These are phyloP conservation scores for Timandra comae DNA, from an alignment of 2,888 invertebrate species.

Conservation along the genomic window DNA sequence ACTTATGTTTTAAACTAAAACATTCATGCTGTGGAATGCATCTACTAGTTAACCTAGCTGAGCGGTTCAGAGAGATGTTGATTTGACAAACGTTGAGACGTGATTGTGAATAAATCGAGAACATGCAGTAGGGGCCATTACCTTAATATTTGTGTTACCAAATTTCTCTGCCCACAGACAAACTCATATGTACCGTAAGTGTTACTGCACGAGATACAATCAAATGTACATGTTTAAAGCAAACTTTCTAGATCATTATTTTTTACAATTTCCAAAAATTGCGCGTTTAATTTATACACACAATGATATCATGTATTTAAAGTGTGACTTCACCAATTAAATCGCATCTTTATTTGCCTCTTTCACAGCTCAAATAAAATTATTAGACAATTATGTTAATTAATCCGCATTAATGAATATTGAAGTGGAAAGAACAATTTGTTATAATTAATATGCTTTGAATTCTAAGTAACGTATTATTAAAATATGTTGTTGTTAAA, in stretches of 20 bases:
- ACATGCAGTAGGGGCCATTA: background rate
- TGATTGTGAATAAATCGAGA: background rate
- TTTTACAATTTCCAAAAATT: constrained; percentile 14
- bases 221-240: constrained; percentile 48
- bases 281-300: background rate
- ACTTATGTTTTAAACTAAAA: too few species aligned
- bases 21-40: too few species aligned
- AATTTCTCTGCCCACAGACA: constrained; percentile 60
- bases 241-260: constrained; percentile 63
- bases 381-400: background rate
- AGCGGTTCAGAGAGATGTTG: too few species aligned
- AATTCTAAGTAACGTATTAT: background rate
- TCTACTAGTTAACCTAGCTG: too few species aligned
- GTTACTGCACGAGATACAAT: constrained; percentile 57
- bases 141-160: constrained; percentile 38
- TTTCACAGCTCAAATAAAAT: background rate
- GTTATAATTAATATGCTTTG: too few species aligned
- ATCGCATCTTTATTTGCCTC: background rate
- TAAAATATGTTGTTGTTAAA: background rate
- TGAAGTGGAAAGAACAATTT: too few species aligned
- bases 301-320: background rate
- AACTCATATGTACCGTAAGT: constrained; percentile 51
- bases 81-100: too few species aligned
- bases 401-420: too few species aligned
- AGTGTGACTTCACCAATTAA: background rate